Evolutionary conservation across 2,113 vertebrate species (phyloP).

Genomic region (Dromiciops gliroides): DNA sequence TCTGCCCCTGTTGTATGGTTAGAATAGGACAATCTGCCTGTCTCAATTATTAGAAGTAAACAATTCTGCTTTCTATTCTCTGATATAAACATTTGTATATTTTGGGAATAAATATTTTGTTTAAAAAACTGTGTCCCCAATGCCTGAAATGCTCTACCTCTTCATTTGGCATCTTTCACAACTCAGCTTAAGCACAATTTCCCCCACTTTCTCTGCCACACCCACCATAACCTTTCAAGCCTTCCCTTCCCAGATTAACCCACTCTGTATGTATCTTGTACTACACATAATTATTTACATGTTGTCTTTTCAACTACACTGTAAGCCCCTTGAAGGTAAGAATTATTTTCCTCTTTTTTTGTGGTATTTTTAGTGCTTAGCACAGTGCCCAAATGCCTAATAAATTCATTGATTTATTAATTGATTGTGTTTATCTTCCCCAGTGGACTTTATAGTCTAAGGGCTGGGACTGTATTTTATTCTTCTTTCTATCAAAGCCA

Average conservation of each 20-base stretch:
- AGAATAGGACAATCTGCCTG: constrained; percentile 41
- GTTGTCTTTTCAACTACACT: not conserved
- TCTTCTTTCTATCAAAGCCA: not conserved
- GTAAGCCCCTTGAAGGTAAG: not conserved
- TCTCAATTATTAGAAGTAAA: constrained; percentile 67
- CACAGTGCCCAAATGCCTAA: not conserved
- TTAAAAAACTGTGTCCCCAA: not conserved
- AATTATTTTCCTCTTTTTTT: not conserved
- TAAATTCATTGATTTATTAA: not conserved
- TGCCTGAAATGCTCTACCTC: too few relatives aligned
- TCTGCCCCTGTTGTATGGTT: constrained; percentile 11
- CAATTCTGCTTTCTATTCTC: constrained; percentile 74
- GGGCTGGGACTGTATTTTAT: not conserved
- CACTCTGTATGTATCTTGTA: too few relatives aligned
- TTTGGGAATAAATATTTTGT: constrained; percentile 73
- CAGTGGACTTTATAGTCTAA: not conserved
- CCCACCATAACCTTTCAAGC: too few relatives aligned
- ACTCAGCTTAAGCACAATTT: too few relatives aligned
- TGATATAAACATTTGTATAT: constrained; percentile 76
- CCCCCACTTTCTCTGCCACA: too few relatives aligned
- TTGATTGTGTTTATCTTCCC: not conserved
- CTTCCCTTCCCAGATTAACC: too few relatives aligned
- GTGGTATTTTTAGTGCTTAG: too few relatives aligned
- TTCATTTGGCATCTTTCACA: too few relatives aligned
- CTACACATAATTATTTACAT: not conserved